Evolutionary conservation across 2,888 invertebrate genomes (phyloP).

Genomic region (Mythimna lalbum): DNA sequence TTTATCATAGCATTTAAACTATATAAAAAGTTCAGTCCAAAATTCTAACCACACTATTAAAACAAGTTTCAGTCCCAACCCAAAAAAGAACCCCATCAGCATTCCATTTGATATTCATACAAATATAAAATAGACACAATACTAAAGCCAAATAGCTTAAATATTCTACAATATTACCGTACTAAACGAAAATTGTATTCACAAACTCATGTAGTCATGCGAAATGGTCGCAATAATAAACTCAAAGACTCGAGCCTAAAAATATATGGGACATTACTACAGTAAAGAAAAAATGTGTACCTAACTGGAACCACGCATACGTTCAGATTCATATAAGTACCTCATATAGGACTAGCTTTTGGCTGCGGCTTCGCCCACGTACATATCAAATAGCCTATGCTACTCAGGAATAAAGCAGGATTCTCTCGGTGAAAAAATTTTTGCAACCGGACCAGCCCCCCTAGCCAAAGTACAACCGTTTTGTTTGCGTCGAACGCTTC

Average conservation of each 20-base stretch:
- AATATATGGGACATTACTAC: neutral
- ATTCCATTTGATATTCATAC: neutral
- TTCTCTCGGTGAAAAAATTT: no score
- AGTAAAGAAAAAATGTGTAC: neutral
- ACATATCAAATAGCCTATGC: no score
- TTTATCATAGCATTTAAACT: no score
- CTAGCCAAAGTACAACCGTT: no score
- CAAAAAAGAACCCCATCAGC: neutral
- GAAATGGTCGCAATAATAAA: neutral
- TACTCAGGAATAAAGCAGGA: no score
- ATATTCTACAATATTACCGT: neutral
- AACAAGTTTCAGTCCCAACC: no score
- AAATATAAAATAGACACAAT: neutral
- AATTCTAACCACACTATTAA: no score
- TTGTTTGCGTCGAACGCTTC: no score
- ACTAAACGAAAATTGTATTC: constrained; percentile 10
- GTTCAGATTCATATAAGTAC: constrained; percentile 12
- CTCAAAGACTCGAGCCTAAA: neutral
- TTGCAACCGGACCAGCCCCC: no score
- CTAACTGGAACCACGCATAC: neutral
- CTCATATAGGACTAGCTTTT: no score
- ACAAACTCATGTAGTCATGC: neutral
- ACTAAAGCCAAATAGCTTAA: neutral
- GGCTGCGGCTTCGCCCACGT: no score
- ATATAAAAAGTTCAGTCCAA: no score